These are phyloP conservation scores for Chalcosyrphus nemorum DNA, from an alignment of 2,888 invertebrate genomes.

Conservation along the genomic window DNA sequence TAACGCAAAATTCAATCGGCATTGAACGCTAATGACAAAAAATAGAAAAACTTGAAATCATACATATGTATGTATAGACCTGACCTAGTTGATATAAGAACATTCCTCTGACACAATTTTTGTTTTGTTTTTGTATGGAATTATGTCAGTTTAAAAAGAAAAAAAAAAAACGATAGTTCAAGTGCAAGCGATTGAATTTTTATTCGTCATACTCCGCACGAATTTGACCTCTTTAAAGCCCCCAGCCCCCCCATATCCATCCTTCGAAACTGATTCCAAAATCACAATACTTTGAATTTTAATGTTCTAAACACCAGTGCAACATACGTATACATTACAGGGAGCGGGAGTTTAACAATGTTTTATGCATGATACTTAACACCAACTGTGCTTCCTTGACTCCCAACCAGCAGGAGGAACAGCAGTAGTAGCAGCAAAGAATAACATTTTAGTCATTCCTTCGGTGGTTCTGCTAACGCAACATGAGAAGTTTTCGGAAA, in stretches of 20 bases:
- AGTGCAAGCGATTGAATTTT: background rate
- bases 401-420: too few relatives aligned
- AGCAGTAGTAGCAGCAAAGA: background rate
- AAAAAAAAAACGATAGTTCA: background rate
- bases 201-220: background rate
- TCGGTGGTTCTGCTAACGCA: background rate
- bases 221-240: background rate
- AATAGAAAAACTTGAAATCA: too few relatives aligned
- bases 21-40: too few relatives aligned
- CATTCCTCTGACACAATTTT: too few relatives aligned
- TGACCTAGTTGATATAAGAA: too few relatives aligned
- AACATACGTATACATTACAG: background rate
- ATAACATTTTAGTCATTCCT: background rate
- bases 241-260: background rate
- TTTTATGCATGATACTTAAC: background rate
- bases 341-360: background rate
- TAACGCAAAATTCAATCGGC: too few relatives aligned
- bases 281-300: background rate
- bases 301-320: background rate
- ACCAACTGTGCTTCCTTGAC: background rate
- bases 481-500: background rate
- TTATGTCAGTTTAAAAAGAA: background rate
- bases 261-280: background rate
- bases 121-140: too few relatives aligned
- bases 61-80: too few relatives aligned